These are phyloP conservation scores for Ariolimax columbianus DNA, from an alignment of 2,888 invertebrate genomes.

Conservation along the genomic window DNA sequence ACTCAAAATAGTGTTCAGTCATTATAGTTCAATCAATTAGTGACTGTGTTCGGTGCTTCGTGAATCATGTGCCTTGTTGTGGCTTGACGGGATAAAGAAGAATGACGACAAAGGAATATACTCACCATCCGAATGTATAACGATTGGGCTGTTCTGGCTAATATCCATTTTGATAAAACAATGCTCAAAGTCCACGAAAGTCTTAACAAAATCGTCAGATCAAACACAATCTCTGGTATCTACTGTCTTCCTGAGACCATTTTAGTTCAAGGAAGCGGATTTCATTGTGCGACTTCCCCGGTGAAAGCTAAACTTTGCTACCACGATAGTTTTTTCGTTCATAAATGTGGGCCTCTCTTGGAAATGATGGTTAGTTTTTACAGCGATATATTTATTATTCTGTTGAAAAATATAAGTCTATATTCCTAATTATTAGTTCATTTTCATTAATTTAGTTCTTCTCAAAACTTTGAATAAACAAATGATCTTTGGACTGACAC, in stretches of 20 bases:
- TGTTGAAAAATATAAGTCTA: too few relatives aligned
- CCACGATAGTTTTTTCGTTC: background rate
- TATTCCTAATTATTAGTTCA: too few relatives aligned
- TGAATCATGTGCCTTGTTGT: background rate
- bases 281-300: slow-evolving; percentile 4
- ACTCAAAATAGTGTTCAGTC: background rate
- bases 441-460: too few relatives aligned
- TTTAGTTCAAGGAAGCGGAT: slow-evolving; percentile 24
- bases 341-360: background rate
- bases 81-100: background rate
- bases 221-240: slow-evolving; percentile 1
- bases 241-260: slow-evolving; percentile 22
- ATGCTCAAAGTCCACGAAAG: background rate
- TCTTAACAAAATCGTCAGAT: background rate
- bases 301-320: too few relatives aligned
- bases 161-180: slow-evolving; percentile 16
- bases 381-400: too few relatives aligned
- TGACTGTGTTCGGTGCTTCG: background rate
- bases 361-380: too few relatives aligned
- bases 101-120: background rate
- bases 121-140: slow-evolving; percentile 29
- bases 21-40: background rate
- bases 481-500: too few relatives aligned
- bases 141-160: slow-evolving; percentile 6
- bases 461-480: too few relatives aligned